Base-by-base conservation (phyloP, 2,888 invertebrate species). In the Zootermopsis nevadensis region DNA sequence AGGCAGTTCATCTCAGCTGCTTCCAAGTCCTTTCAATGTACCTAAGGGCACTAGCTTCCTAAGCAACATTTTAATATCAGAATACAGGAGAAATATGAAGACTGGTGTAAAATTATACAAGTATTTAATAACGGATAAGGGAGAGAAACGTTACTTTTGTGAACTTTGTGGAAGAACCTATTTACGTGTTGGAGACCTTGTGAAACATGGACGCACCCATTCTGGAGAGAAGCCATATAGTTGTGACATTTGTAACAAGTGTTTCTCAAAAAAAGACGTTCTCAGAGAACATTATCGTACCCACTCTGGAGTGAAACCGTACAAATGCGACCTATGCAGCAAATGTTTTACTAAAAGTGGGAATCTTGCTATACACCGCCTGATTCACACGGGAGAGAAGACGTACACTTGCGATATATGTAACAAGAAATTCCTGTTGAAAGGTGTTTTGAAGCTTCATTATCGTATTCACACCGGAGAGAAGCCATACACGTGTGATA, bases 341-440 rank as follows among this genome's bases (percentile, higher is more conserved):
- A 74, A 74, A 74, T 38, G 33, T n/a, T 74, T 38, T 38, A 33
- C 74, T 2, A 33, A 33, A 38, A 74, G 24, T 22, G 33, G 38
- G 8, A 33, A 74, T 38, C 38, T 74, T 19, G 33, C n/a, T 15
- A 27, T 33, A n/a, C 74, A 74, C 38, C 35, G 74, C 2, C 38
- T 22, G 12, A n/a, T 74, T 42, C 74, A 74, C 33, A 74, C 74
- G 12, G 74, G 74, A 38, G 69, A 69, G 27, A 69, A 69, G 22
- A 33, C 30, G 15, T 69, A 31, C 24, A 19, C 69, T 4, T 69
- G 69, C 33, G 69, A 74, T n/a, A 24, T 74, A 22, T 74, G 74
- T 27, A 74, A 74, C 4, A 74, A 74, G n/a, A 38, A 24, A 24
- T 74, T 74, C 33, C 38, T 35, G 12, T 33, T n/a, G 12, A 74